These are phyloP conservation scores for Hylyphantes graminicola DNA, from an alignment of 1,140 invertebrate species.

Conservation along the genomic window DNA sequence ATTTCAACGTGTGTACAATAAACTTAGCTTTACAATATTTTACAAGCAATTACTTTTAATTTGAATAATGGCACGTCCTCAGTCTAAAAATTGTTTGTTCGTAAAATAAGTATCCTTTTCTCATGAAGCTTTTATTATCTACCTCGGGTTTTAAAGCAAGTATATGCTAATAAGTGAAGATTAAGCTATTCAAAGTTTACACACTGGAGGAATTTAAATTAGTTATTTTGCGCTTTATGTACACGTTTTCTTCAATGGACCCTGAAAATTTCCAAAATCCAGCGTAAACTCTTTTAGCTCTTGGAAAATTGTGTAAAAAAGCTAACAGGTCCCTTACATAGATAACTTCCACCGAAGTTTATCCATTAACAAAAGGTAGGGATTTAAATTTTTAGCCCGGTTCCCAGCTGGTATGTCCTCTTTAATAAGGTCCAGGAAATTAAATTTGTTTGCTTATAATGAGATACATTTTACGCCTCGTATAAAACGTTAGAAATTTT, in stretches of 20 bases:
- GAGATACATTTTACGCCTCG: no score
- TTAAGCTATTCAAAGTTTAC: constrained; percentile 10
- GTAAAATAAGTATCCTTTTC: not conserved
- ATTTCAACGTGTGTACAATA: no score
- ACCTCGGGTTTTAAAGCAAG: not conserved
- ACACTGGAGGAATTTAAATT: constrained; percentile 16
- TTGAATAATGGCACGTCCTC: not conserved
- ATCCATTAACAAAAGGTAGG: no score
- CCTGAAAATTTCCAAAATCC: constrained; percentile 5
- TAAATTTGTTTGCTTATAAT: no score
- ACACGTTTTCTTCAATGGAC: not conserved
- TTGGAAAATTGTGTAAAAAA: not conserved
- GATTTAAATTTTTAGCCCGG: no score
- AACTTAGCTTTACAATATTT: no score
- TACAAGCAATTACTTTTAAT: constrained; percentile 2
- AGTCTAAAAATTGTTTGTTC: not conserved
- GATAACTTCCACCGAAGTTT: not conserved
- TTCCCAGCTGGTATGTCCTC: no score
- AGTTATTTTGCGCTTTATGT: constrained; percentile 16
- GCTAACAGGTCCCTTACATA: not conserved
- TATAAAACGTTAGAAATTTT: no score
- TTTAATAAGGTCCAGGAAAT: no score
- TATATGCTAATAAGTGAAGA: constrained; percentile 14
- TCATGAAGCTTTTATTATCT: constrained; percentile 19
- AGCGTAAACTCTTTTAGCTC: not conserved